phyloP scores from a whole-genome alignment of 2,113 vertebrate genomes.

The Dendropsophus ebraccatus region DNA sequence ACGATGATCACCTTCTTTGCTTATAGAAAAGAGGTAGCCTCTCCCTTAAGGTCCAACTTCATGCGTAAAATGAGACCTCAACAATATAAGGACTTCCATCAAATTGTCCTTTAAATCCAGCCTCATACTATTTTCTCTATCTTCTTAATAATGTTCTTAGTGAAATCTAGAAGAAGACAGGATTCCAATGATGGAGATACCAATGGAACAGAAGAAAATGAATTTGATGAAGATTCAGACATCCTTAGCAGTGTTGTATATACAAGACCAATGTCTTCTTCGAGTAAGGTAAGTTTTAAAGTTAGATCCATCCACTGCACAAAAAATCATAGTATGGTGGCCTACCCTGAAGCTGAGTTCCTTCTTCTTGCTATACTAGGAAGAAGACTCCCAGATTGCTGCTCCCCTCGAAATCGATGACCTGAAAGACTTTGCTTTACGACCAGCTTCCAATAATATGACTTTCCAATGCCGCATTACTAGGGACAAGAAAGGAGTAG shows the following conservation, averaged over 20 bases:
- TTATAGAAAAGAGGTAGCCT: no score
- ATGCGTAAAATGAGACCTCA: no score
- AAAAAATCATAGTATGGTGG: not conserved
- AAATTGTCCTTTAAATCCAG: not conserved
- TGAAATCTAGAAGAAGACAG: slow-evolving; percentile 5
- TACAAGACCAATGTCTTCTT: not conserved
- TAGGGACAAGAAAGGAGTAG: slow-evolving; percentile 81
- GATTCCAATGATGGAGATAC: slow-evolving; percentile 32
- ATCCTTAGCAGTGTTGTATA: slow-evolving; percentile 29
- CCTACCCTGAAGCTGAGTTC: not conserved
- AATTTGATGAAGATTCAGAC: slow-evolving; percentile 9
- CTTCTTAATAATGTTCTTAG: not conserved
- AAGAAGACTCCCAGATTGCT: not conserved
- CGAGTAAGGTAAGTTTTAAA: slow-evolving; percentile 17
- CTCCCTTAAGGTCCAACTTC: no score
- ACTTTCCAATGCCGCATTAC: slow-evolving; percentile 81
- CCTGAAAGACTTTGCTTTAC: slow-evolving; percentile 76
- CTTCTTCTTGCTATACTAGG: slow-evolving; percentile 12
- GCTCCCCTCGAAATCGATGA: slow-evolving; percentile 71
- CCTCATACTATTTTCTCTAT: not conserved
- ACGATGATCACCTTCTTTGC: no score
- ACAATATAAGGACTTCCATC: not conserved
- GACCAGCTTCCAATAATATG: slow-evolving; percentile 73
- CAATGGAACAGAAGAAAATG: not conserved
- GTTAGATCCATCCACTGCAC: not conserved